Percentiles rank a stretch among this genome's conserved stretches.
phyloP scores from a whole-genome alignment of 2,113 vertebrate species.

The Gadus macrocephalus region DNA sequence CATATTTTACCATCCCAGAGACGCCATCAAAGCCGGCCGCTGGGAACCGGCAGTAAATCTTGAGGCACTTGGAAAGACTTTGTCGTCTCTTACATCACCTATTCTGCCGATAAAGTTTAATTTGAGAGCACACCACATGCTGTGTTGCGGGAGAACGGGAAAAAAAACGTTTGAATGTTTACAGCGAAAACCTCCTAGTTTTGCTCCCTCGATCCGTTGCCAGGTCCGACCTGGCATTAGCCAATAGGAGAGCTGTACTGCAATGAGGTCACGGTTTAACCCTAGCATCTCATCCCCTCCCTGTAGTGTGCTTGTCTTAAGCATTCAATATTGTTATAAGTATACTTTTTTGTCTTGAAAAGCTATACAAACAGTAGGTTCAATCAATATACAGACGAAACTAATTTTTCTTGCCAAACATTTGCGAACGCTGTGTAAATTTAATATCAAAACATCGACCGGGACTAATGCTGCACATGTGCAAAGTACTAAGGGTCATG shows the following conservation, averaged over 20 bases:
- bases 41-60: slow-evolving; percentile 62
- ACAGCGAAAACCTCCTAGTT: slow-evolving; percentile 23
- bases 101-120: slow-evolving; percentile 60
- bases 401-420: too few relatives aligned
- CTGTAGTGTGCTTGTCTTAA: too few relatives aligned
- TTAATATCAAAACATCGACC: too few relatives aligned
- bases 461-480: too few relatives aligned
- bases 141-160: slow-evolving; percentile 30
- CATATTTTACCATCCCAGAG: slow-evolving; percentile 50
- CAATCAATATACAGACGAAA: too few relatives aligned
- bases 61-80: slow-evolving; percentile 49
- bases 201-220: neutral
- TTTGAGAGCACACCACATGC: slow-evolving; percentile 45
- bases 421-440: too few relatives aligned
- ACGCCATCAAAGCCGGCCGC: slow-evolving; percentile 64
- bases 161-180: slow-evolving; percentile 48
- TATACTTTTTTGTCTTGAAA: too few relatives aligned
- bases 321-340: too few relatives aligned
- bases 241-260: neutral
- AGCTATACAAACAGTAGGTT: too few relatives aligned
- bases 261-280: neutral
- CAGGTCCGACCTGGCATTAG: neutral
- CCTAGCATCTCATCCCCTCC: neutral
- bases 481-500: too few relatives aligned
- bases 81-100: slow-evolving; percentile 70